These are phyloP conservation scores for Eristalis intricaria DNA, from an alignment of 2,888 invertebrate genomes.

Conservation along the genomic window DNA sequence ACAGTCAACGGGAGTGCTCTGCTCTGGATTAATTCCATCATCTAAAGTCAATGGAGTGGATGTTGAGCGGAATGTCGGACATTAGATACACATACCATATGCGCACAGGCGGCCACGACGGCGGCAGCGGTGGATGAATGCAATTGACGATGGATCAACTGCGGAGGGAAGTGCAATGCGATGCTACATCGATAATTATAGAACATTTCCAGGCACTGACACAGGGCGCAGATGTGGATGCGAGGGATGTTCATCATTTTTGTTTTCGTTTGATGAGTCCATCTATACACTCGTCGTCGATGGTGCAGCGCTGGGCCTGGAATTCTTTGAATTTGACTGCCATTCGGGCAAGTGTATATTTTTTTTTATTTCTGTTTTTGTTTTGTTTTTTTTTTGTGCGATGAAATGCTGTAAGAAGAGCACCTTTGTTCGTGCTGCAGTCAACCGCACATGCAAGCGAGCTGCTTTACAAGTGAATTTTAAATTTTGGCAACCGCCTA, in stretches of 20 bases:
- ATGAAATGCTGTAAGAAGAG: background rate
- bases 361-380: background rate
- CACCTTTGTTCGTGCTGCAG: background rate
- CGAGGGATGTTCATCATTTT: slow-evolving; percentile 1
- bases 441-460: background rate
- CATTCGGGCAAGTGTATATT: background rate
- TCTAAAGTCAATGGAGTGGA: slow-evolving; percentile 40
- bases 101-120: slow-evolving; percentile 13
- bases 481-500: background rate
- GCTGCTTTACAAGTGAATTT: background rate
- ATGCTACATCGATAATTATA: slow-evolving; percentile 52
- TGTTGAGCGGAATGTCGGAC: slow-evolving; percentile 29
- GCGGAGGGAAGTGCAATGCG: slow-evolving; percentile 27
- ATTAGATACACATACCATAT: slow-evolving; percentile 34
- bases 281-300: background rate
- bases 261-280: slow-evolving; percentile 1
- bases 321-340: background rate
- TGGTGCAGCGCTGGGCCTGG: background rate
- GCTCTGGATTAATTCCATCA: slow-evolving; percentile 59
- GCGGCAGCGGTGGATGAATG: slow-evolving; percentile 33
- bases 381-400: background rate
- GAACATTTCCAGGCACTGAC: slow-evolving; percentile 47
- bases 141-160: slow-evolving; percentile 45
- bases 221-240: slow-evolving; percentile 21
- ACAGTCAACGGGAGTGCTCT: slow-evolving; percentile 12